Conservation (phyloP, 2,113 vertebrate genomes). For the Corythornis madagascariensis region DNA sequence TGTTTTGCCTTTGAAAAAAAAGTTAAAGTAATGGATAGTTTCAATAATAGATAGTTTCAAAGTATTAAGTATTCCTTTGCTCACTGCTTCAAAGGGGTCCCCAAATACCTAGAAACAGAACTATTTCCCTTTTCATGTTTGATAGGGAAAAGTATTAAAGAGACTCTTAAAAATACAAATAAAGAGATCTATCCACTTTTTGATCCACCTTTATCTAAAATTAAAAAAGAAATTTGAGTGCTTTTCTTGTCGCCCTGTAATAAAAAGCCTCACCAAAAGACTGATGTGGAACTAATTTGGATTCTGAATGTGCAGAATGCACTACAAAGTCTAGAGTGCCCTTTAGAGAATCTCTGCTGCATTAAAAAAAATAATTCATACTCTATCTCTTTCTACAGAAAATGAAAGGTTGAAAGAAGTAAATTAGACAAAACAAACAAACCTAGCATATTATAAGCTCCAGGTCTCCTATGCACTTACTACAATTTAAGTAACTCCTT, state of each 20-base stretch:
- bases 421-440: slow-evolving; percentile 47
- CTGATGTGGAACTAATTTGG: slow-evolving; percentile 37
- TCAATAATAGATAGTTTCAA: slow-evolving; percentile 42
- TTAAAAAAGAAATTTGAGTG: slow-evolving; percentile 1
- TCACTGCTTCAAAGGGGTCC: slow-evolving; percentile 36
- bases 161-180: slow-evolving; percentile 50
- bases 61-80: slow-evolving; percentile 41
- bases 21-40: slow-evolving; percentile 48
- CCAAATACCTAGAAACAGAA: slow-evolving; percentile 31
- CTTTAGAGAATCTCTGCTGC: slow-evolving; percentile 30
- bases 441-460: neutral
- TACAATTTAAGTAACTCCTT: slow-evolving; percentile 4
- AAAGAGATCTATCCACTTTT: slow-evolving; percentile 21
- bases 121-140: slow-evolving; percentile 36
- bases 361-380: neutral
- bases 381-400: slow-evolving; percentile 4
- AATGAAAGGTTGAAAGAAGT: slow-evolving; percentile 31
- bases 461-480: neutral
- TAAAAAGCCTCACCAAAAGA: slow-evolving; percentile 20
- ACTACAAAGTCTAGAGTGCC: slow-evolving; percentile 29
- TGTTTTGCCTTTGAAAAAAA: slow-evolving; percentile 57
- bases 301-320: slow-evolving; percentile 29
- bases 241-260: slow-evolving; percentile 14
- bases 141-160: slow-evolving; percentile 17
- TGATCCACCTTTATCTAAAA: slow-evolving; percentile 51